Evolutionary conservation across 2,113 vertebrate genomes (phyloP).

Genomic region (Salminus brasiliensis): DNA sequence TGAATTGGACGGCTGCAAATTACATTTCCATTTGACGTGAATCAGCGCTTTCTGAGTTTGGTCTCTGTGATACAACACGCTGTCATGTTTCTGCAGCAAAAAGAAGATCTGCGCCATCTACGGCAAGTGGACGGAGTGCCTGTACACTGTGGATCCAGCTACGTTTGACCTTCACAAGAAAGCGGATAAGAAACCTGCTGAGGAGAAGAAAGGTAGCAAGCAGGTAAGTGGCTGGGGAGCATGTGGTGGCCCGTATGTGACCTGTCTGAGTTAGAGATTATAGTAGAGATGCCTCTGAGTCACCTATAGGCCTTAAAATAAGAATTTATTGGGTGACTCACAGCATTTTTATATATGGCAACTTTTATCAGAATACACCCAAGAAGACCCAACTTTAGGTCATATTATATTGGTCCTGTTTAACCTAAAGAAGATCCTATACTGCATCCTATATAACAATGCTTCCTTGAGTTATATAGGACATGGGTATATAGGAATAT

Average conservation of each 20-base stretch:
- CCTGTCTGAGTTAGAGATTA: background rate
- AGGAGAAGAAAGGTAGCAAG: slow-evolving; percentile 90
- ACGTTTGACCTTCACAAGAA: slow-evolving; percentile 90
- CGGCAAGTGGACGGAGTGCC: slow-evolving; percentile 96
- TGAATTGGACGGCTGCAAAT: background rate
- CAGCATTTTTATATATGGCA: too few relatives aligned
- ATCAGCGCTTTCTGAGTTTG: background rate
- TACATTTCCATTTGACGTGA: background rate
- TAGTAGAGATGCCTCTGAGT: background rate
- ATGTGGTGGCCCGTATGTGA: background rate
- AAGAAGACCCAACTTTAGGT: background rate
- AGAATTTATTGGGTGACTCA: background rate
- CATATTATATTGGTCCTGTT: too few relatives aligned
- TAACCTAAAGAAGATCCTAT: too few relatives aligned
- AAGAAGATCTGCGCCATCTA: slow-evolving; percentile 93
- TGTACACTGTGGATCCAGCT: slow-evolving; percentile 86
- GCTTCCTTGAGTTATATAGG: too few relatives aligned
- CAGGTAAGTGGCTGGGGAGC: slow-evolving; percentile 80
- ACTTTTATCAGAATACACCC: too few relatives aligned
- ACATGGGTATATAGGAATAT: too few relatives aligned
- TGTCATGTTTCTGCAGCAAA: slow-evolving; percentile 80
- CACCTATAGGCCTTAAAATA: background rate
- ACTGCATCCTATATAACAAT: too few relatives aligned
- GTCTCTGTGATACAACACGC: background rate
- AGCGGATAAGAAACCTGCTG: slow-evolving; percentile 85